These are phyloP conservation scores for Melanotaenia trifasciata DNA, from an alignment of 2,797 vertebrate genomes.

Conservation along the genomic window DNA sequence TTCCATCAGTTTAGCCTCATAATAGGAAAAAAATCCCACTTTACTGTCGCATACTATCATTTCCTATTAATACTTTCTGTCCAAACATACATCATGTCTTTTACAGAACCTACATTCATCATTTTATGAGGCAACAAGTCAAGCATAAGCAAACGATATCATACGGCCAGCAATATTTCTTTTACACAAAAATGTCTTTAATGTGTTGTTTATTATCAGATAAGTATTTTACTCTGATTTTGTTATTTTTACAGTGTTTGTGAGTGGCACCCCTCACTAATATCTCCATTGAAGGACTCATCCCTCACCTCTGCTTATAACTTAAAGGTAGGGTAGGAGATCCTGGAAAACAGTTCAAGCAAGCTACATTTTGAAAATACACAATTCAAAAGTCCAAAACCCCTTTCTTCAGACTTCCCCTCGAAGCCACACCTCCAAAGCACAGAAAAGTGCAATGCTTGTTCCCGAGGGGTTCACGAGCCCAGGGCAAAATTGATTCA, in stretches of 20 bases:
- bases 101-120: neutral
- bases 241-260: constrained; percentile 18
- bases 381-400: no score
- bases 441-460: no score
- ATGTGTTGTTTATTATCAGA: constrained; percentile 16
- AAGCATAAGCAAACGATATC: constrained; percentile 22
- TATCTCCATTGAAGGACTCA: constrained; percentile 32
- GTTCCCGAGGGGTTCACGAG: no score
- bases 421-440: no score
- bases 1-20: constrained; percentile 4
- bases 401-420: no score
- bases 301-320: constrained; percentile 39
- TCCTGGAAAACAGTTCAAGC: no score
- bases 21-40: constrained; percentile 23
- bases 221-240: constrained; percentile 22
- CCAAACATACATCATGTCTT: constrained; percentile 11
- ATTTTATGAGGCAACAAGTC: constrained; percentile 15
- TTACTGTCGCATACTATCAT: constrained; percentile 18
- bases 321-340: neutral
- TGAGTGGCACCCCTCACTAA: constrained; percentile 1
- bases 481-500: no score
- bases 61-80: constrained; percentile 22
- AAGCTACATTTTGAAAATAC: no score
- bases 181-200: constrained; percentile 19
- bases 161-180: constrained; percentile 26